phyloP scores from a whole-genome alignment of 2,113 vertebrate species.

The Aramus guarauna region DNA sequence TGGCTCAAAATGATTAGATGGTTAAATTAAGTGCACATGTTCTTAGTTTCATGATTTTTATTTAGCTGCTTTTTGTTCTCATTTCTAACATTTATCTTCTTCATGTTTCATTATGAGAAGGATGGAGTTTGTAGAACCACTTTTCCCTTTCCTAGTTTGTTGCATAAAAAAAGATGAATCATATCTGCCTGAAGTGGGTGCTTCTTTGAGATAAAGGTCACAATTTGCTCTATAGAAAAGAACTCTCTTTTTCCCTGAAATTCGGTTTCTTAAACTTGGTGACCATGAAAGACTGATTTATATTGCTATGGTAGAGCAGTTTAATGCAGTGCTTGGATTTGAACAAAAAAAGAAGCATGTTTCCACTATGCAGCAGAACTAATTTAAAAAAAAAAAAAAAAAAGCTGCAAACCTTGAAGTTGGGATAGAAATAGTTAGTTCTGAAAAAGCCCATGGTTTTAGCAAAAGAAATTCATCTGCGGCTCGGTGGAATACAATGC shows the following conservation, averaged over 20 bases:
- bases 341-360: neutral
- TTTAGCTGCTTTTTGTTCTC: neutral
- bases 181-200: slow-evolving; percentile 5
- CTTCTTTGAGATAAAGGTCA: slow-evolving; percentile 73
- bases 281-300: slow-evolving; percentile 73
- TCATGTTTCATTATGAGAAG: neutral
- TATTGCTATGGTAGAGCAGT: slow-evolving; percentile 39
- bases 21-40: neutral
- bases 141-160: neutral
- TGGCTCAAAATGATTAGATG: neutral
- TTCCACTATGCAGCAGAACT: slow-evolving; percentile 60
- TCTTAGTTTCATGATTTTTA: neutral
- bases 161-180: slow-evolving; percentile 32
- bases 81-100: neutral
- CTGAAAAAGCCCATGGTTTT: neutral
- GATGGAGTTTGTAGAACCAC: neutral
- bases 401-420: slow-evolving; percentile 41
- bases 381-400: slow-evolving; percentile 32
- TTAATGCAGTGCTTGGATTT: slow-evolving; percentile 62
- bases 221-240: slow-evolving; percentile 45
- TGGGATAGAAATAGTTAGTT: slow-evolving; percentile 47
- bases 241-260: slow-evolving; percentile 53
- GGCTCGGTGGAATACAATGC: neutral
- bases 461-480: neutral
- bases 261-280: slow-evolving; percentile 63